Evolutionary conservation across 2,888 invertebrate species (phyloP).

Genomic region (Thereva nobilitata): DNA sequence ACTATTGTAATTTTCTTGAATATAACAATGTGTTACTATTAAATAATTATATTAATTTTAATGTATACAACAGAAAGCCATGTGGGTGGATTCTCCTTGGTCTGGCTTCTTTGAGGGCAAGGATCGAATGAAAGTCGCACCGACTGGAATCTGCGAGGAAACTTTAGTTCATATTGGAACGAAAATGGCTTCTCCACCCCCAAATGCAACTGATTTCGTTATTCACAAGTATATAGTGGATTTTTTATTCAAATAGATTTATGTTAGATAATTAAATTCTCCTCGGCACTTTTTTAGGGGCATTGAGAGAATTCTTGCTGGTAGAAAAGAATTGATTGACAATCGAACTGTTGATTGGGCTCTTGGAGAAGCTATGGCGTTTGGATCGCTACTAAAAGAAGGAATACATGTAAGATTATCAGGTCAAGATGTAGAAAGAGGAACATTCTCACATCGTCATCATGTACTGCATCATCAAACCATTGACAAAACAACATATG

Average conservation of each 20-base stretch:
- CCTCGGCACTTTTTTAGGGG: constrained; percentile 61
- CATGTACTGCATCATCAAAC: constrained; percentile 98
- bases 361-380: constrained; percentile 97
- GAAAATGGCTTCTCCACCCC: constrained; percentile 67
- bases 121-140: constrained; percentile 63
- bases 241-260: constrained; percentile 39
- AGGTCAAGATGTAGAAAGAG: constrained; percentile 97
- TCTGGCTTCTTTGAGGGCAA: constrained; percentile 66
- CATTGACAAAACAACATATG: constrained; percentile 87
- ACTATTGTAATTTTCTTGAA: constrained; percentile 59
- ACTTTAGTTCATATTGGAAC: constrained; percentile 69
- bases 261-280: neutral
- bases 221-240: constrained; percentile 61
- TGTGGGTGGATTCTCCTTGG: constrained; percentile 83
- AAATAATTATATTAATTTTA: neutral
- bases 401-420: constrained; percentile 95
- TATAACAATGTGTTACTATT: too few relatives aligned
- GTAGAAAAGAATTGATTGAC: constrained; percentile 92
- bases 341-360: constrained; percentile 94
- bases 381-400: constrained; percentile 95
- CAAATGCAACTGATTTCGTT: constrained; percentile 66
- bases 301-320: constrained; percentile 84
- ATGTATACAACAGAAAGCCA: constrained; percentile 60
- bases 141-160: constrained; percentile 71
- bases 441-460: constrained; percentile 94